phyloP scores from a whole-genome alignment of 1,140 invertebrate genomes.

The Popillia japonica region DNA sequence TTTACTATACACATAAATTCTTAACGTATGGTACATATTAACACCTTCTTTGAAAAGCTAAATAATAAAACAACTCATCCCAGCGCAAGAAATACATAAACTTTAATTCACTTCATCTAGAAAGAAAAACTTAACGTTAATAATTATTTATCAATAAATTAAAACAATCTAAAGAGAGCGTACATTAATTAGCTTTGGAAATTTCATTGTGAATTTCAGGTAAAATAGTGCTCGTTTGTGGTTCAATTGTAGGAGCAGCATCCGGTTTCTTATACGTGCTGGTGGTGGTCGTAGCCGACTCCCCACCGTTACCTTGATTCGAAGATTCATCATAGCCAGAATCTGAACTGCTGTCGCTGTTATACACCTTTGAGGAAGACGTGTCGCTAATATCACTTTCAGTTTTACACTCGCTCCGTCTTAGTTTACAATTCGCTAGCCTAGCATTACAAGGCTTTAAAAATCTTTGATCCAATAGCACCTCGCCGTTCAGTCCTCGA shows the following conservation, averaged over 20 bases:
- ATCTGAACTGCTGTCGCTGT: slow-evolving; percentile 70
- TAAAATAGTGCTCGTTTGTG: slow-evolving; percentile 50
- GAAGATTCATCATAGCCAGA: slow-evolving; percentile 72
- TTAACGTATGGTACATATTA: slow-evolving; percentile 28
- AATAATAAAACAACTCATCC: slow-evolving; percentile 19
- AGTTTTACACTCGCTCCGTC: slow-evolving; percentile 40
- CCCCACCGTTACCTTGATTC: slow-evolving; percentile 61
- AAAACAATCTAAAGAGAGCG: slow-evolving; percentile 56
- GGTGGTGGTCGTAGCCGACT: slow-evolving; percentile 40
- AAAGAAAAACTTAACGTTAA: slow-evolving; percentile 48
- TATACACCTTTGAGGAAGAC: slow-evolving; percentile 59
- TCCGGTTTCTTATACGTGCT: slow-evolving; percentile 43
- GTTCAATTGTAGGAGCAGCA: slow-evolving; percentile 20
- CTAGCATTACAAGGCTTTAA: slow-evolving; percentile 69
- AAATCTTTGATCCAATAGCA: slow-evolving; percentile 70
- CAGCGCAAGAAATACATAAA: slow-evolving; percentile 49
- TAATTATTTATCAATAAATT: slow-evolving; percentile 53
- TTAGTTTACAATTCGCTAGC: slow-evolving; percentile 51
- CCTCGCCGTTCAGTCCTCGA: slow-evolving; percentile 71
- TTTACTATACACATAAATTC: slow-evolving; percentile 37
- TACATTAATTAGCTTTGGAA: slow-evolving; percentile 51
- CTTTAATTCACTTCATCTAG: slow-evolving; percentile 40
- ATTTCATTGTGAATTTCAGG: slow-evolving; percentile 47
- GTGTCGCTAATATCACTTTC: slow-evolving; percentile 46
- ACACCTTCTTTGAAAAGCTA: not conserved